Evolutionary conservation across 2,888 invertebrate species (phyloP), one percentile per base, ranked within the genome.

Genomic region (Morpho deidamia): DNA sequence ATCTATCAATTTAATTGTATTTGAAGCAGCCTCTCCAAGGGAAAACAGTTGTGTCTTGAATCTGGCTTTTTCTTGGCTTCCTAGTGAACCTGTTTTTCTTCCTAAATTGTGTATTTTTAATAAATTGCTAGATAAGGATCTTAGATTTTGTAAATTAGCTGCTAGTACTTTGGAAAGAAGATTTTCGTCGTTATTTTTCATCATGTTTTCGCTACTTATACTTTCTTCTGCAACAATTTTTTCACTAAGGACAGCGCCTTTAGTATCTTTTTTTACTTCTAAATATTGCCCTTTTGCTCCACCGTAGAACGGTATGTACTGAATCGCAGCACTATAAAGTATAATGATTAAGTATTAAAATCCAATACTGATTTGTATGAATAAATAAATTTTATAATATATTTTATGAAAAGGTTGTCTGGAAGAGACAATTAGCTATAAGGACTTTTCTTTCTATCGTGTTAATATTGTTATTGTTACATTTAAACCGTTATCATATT

Each of bases 261-360:
- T 79, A 7, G 79, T 77, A 50, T 90, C 86, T 76, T 90, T 91
- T 48, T 84, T 90, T 49, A 93, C 83, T 89, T 91, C 91, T 65
- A 94, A 77, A 51, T 92, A 91, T 75, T 94, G 93, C 0, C 95
- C 95, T 69, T 92, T 92, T 1, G 91, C 93, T 34, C 94, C 94
- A 1, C 95, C 95, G 69, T 95, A 95, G 76, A 92, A 95, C 10
- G 94, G 93, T 40, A 94, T 70, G 51, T 84, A 90, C 63, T 82
- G 80, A 48, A 78, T 71, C 44, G 80, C 69, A 56, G 68, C 74
- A 58, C 86, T 86, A 72, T 44, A 59, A 62, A 44, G 34, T 12
- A 39, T 46, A 57, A 45, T 1, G 32, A 42, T 34, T 34, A 12
- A 41, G 10, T 33, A 41, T 2, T 35, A 33, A 37, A 8, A 9